Conservation (phyloP, 2,113 vertebrate species). For the Microcebus jonahi region DNA sequence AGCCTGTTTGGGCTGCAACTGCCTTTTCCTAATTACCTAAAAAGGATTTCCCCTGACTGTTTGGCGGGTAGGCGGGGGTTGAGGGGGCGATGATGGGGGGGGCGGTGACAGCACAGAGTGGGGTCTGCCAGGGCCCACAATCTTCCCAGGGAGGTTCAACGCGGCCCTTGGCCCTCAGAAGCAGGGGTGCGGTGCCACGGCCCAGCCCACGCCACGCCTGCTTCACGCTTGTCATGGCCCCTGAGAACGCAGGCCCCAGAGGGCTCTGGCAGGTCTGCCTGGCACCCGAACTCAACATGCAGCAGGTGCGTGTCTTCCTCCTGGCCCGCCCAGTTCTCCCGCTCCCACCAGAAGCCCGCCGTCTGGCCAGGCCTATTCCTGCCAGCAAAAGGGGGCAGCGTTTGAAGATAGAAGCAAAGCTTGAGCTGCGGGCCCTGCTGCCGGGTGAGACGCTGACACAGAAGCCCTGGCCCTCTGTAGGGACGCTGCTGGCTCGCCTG, state of each 20-base stretch:
- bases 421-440: background rate
- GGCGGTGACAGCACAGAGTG: background rate
- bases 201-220: slow-evolving; percentile 63
- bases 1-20: slow-evolving; percentile 43
- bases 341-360: background rate
- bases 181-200: slow-evolving; percentile 53
- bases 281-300: slow-evolving; percentile 77
- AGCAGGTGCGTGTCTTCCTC: background rate
- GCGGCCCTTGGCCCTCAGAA: slow-evolving; percentile 62
- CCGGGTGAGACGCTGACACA: background rate
- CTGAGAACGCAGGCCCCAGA: slow-evolving; percentile 68
- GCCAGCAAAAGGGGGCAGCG: accelerated
- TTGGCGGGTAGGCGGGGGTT: background rate
- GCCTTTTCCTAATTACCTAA: slow-evolving; percentile 55
- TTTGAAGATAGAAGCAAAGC: background rate
- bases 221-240: slow-evolving; percentile 73
- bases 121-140: slow-evolving; percentile 42
- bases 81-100: background rate
- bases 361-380: accelerated
- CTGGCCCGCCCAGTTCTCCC: accelerated
- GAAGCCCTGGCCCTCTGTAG: background rate
- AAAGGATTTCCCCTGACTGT: slow-evolving; percentile 64
- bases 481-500: background rate
- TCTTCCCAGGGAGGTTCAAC: slow-evolving; percentile 40
- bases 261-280: slow-evolving; percentile 78